Percentiles rank a stretch among this genome's conserved stretches.
Evolutionary conservation across 1,140 invertebrate genomes (phyloP).

Genomic region (Prorops nasuta): DNA sequence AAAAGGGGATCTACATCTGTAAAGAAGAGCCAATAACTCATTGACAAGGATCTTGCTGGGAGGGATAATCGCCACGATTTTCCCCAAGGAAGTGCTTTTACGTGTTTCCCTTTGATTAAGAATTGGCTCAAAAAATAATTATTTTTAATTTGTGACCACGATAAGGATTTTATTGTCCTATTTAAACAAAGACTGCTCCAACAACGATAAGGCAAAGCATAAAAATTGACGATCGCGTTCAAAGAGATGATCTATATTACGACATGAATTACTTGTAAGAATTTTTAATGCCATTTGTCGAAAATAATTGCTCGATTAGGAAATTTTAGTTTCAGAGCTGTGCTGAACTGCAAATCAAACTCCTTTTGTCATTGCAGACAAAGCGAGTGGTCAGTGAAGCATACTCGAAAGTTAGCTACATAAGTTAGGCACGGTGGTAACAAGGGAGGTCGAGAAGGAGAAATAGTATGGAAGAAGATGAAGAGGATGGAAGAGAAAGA

Average conservation of each 20-base stretch:
- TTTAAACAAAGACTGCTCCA: no score
- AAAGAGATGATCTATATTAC: no score
- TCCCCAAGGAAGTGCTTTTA: conserved; percentile 32
- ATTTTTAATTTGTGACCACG: conserved; percentile 57
- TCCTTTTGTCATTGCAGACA: not conserved
- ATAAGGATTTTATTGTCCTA: conserved; percentile 49
- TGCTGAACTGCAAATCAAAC: no score
- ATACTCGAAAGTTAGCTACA: conserved; percentile 11
- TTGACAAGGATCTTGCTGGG: conserved; percentile 56
- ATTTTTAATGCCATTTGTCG: no score
- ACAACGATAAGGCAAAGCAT: no score
- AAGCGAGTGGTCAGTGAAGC: conserved; percentile 11
- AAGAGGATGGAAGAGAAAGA: conserved; percentile 1
- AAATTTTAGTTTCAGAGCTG: no score
- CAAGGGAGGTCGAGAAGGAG: not conserved
- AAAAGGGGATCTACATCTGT: conserved; percentile 44
- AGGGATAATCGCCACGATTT: conserved; percentile 48
- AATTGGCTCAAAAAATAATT: conserved; percentile 57
- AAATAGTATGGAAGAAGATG: not conserved
- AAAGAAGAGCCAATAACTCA: conserved; percentile 55
- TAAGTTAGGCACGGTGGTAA: not conserved
- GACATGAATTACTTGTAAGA: no score
- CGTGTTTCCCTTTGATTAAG: conserved; percentile 42
- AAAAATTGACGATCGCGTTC: no score
- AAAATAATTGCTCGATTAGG: no score